Percentiles rank a stretch among this genome's conserved stretches.
Evolutionary conservation across 2,888 invertebrate species (phyloP).

Genomic region (Acrobasis suavella): DNA sequence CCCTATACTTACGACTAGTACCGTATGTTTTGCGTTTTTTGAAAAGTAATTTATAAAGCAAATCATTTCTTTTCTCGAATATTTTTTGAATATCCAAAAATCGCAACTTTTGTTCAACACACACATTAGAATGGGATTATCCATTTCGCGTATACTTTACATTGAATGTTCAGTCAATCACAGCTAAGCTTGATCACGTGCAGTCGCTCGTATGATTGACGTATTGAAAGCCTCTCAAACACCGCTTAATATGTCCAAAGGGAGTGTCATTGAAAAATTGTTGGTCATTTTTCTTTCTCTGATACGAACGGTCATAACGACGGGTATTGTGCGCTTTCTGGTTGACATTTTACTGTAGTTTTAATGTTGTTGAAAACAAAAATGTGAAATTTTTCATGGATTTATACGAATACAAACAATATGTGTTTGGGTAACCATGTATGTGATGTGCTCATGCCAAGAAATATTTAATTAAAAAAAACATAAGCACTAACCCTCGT

Average conservation of each 20-base stretch:
- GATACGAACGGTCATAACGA: conserved; percentile 5
- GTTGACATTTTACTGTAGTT: background rate
- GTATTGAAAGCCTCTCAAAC: conserved; percentile 63
- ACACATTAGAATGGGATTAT: background rate
- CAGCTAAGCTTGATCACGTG: conserved; percentile 48
- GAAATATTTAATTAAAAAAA: no score
- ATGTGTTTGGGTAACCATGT: no score
- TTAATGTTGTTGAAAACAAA: background rate
- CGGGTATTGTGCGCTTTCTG: background rate
- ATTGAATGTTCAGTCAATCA: conserved; percentile 37
- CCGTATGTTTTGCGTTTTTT: no score
- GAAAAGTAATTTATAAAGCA: no score
- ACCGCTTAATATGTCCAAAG: conserved; percentile 56
- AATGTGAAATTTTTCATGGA: no score
- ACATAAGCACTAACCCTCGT: no score
- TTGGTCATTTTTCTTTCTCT: conserved; percentile 52
- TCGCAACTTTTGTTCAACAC: no score
- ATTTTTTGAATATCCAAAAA: no score
- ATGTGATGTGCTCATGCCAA: no score
- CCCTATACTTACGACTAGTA: no score
- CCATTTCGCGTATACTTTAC: background rate
- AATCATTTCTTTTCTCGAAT: no score
- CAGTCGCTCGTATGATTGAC: conserved; percentile 48
- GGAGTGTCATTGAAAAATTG: conserved; percentile 67
- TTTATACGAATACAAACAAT: no score